phyloP scores from a whole-genome alignment of 2,113 vertebrate species.

The Shinisaurus crocodilurus region DNA sequence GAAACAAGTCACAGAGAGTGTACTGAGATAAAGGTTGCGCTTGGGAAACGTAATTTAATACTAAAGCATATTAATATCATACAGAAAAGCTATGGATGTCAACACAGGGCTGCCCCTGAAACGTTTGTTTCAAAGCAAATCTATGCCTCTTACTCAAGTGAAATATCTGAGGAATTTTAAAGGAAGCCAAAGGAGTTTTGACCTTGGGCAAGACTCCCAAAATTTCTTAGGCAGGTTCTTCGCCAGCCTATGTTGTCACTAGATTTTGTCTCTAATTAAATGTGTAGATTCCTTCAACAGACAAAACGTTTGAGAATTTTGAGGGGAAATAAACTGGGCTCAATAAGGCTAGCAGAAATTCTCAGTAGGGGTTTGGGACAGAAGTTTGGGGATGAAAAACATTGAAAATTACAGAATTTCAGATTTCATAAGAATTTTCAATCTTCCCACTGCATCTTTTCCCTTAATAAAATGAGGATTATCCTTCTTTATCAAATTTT shows the following conservation, averaged over 20 bases:
- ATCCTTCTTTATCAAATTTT: conserved; percentile 59
- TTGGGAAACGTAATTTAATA: conserved; percentile 51
- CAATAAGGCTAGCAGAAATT: conserved; percentile 44
- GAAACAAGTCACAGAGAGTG: conserved; percentile 38
- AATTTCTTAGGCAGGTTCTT: background rate
- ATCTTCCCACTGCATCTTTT: conserved; percentile 38
- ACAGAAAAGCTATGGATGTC: conserved; percentile 52
- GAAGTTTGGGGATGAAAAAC: conserved; percentile 45
- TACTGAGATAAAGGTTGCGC: conserved; percentile 49
- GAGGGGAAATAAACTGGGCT: conserved; percentile 35
- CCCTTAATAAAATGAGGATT: conserved; percentile 54
- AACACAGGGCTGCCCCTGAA: background rate
- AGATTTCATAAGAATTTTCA: conserved; percentile 26
- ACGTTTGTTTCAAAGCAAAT: background rate
- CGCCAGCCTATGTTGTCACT: background rate
- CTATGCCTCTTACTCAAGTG: background rate
- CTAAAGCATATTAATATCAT: conserved; percentile 53
- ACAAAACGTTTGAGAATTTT: background rate
- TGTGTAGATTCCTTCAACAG: background rate
- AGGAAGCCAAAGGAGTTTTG: background rate
- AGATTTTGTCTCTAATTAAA: background rate
- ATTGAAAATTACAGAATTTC: conserved; percentile 58
- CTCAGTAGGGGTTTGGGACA: background rate
- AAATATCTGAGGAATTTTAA: background rate
- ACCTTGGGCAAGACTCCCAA: background rate